Percentiles rank a stretch among this genome's conserved stretches.
Evolutionary conservation across 1,140 invertebrate genomes (phyloP).

Genomic region (Trachymyrmex cornetzi): DNA sequence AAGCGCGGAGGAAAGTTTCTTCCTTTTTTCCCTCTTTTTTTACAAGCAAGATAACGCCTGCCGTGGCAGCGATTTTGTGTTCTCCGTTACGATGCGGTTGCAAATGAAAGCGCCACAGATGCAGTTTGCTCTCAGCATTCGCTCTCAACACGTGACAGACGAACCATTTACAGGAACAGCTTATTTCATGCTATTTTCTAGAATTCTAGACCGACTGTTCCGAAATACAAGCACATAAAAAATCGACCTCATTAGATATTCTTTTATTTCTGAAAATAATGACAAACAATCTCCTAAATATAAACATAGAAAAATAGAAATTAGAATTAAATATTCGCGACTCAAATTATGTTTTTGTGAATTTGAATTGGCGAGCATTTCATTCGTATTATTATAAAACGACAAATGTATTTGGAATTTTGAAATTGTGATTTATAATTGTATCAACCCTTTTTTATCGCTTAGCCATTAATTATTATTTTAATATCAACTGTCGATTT

Average conservation of each 20-base stretch:
- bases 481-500: background rate
- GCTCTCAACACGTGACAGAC: constrained; percentile 34
- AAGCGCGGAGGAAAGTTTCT: constrained; percentile 45
- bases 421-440: background rate
- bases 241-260: background rate
- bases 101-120: constrained; percentile 44
- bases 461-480: background rate
- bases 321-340: background rate
- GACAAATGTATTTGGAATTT: background rate
- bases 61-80: constrained; percentile 46
- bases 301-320: background rate
- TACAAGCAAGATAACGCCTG: constrained; percentile 53
- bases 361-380: background rate
- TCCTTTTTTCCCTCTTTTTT: constrained; percentile 8
- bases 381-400: background rate
- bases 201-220: background rate
- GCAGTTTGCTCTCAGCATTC: constrained; percentile 34
- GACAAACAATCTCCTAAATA: background rate
- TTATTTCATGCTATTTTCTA: constrained; percentile 38
- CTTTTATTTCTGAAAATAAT: background rate
- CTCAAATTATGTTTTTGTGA: background rate
- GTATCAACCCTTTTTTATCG: background rate
- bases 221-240: constrained; percentile 7
- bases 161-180: constrained; percentile 36
- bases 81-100: constrained; percentile 37